Evolutionary conservation across 2,888 invertebrate species (phyloP).

Genomic region (Sussaba pulchella): DNA sequence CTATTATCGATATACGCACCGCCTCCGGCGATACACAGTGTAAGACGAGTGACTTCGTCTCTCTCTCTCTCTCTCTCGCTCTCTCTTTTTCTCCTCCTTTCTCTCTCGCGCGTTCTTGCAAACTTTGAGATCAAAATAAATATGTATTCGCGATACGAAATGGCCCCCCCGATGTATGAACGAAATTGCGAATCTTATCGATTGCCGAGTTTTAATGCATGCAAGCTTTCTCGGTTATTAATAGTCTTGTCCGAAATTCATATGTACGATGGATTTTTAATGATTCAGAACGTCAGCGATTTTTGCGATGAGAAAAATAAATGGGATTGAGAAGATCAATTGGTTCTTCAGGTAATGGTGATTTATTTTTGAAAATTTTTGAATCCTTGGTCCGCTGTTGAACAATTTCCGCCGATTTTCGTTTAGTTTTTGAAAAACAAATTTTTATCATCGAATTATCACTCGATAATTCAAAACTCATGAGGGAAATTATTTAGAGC

Average conservation of each 20-base stretch:
- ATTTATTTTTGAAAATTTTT: too few relatives aligned
- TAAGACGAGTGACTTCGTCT: slow-evolving; percentile 11
- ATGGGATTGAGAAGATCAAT: slow-evolving; percentile 4
- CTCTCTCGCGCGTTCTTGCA: background rate
- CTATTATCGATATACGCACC: slow-evolving; percentile 61
- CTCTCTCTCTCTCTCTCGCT: background rate
- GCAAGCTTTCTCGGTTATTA: slow-evolving; percentile 32
- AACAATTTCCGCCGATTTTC: too few relatives aligned
- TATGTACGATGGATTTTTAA: slow-evolving; percentile 38
- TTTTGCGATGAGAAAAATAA: slow-evolving; percentile 9
- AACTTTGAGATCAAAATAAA: slow-evolving; percentile 17
- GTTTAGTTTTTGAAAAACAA: too few relatives aligned
- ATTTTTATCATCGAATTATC: too few relatives aligned
- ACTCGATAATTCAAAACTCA: too few relatives aligned
- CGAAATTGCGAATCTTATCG: slow-evolving; percentile 50
- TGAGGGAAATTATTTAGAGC: too few relatives aligned
- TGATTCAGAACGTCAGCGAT: background rate
- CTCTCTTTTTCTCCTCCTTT: slow-evolving; percentile 3
- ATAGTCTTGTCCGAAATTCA: slow-evolving; percentile 42
- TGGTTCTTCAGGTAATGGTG: too few relatives aligned
- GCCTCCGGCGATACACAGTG: slow-evolving; percentile 44
- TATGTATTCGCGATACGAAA: slow-evolving; percentile 38
- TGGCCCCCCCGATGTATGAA: slow-evolving; percentile 24
- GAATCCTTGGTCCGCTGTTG: too few relatives aligned
- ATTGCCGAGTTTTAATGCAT: slow-evolving; percentile 19